A percentile compares a stretch with the other conserved stretches of the same genome.
These are phyloP conservation scores for Gastrophryne carolinensis DNA, from an alignment of 2,797 vertebrate species.

Conservation along the genomic window DNA sequence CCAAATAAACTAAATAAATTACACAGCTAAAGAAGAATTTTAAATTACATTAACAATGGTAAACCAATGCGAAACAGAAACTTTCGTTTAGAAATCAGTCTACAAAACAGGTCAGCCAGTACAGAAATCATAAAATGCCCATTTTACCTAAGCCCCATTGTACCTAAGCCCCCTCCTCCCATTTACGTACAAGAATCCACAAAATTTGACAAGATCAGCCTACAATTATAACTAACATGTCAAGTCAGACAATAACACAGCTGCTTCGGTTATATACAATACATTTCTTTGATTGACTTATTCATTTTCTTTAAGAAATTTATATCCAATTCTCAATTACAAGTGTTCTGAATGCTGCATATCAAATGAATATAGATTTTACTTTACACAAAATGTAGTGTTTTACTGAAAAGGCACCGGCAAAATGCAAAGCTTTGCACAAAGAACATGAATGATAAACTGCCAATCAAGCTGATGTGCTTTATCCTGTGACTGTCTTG, in stretches of 20 bases:
- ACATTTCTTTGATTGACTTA: constrained; percentile 45
- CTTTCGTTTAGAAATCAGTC: no score
- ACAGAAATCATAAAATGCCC: no score
- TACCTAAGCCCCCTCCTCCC: not conserved
- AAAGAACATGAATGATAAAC: constrained; percentile 71
- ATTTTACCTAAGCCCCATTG: no score
- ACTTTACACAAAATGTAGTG: constrained; percentile 76
- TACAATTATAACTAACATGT: constrained; percentile 41
- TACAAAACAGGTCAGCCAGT: no score
- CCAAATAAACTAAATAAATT: no score
- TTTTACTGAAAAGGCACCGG: constrained; percentile 83
- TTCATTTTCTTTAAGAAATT: constrained; percentile 43
- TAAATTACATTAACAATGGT: no score
- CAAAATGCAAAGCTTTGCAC: constrained; percentile 81
- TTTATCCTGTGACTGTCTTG: constrained; percentile 69
- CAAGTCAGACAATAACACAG: constrained; percentile 46
- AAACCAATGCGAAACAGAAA: no score
- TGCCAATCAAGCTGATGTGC: constrained; percentile 82
- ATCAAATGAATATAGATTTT: constrained; percentile 63
- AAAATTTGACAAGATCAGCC: constrained; percentile 48
- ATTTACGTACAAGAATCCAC: constrained; percentile 32
- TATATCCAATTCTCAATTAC: constrained; percentile 50
- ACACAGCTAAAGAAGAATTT: no score
- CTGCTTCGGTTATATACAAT: constrained; percentile 45
- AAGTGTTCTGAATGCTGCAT: constrained; percentile 37